phyloP scores from a whole-genome alignment of 2,888 invertebrate species.

The Tiliacea citrago region DNA sequence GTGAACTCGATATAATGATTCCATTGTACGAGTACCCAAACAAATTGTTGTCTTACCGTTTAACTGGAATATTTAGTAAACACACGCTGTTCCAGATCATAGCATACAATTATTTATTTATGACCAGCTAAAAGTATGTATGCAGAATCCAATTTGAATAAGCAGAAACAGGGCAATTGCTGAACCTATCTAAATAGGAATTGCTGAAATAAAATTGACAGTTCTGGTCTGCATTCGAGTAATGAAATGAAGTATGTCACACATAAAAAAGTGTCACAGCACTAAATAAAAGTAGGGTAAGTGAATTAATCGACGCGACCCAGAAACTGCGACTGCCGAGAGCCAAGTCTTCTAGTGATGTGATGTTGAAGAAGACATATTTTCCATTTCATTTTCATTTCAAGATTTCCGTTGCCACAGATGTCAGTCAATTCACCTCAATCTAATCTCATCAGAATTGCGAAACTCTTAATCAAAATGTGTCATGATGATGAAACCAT shows the following conservation, averaged over 20 bases:
- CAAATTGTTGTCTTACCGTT: conserved; percentile 47
- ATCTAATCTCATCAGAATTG: conserved; percentile 35
- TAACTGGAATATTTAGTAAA: conserved; percentile 56
- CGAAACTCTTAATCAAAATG: conserved; percentile 30
- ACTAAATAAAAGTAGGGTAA: conserved; percentile 88
- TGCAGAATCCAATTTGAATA: conserved; percentile 35
- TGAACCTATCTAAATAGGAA: conserved; percentile 41
- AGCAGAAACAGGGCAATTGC: conserved; percentile 35
- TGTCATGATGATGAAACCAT: conserved; percentile 34
- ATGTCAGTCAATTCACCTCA: background rate
- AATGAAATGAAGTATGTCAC: conserved; percentile 85
- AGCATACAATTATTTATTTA: conserved; percentile 30
- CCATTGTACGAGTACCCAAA: conserved; percentile 55
- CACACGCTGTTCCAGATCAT: conserved; percentile 47
- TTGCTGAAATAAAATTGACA: conserved; percentile 70
- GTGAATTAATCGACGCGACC: conserved; percentile 88
- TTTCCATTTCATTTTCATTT: conserved; percentile 31
- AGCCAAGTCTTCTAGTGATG: conserved; percentile 67
- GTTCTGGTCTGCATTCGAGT: conserved; percentile 76
- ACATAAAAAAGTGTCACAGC: conserved; percentile 87
- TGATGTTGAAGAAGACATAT: conserved; percentile 63
- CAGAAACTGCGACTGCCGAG: conserved; percentile 81
- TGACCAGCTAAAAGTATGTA: conserved; percentile 15
- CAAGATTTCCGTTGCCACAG: conserved; percentile 3
- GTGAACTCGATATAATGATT: conserved; percentile 52